These are phyloP conservation scores for Aphidius gifuensis DNA, from an alignment of 1,140 invertebrate species.

Conservation along the genomic window DNA sequence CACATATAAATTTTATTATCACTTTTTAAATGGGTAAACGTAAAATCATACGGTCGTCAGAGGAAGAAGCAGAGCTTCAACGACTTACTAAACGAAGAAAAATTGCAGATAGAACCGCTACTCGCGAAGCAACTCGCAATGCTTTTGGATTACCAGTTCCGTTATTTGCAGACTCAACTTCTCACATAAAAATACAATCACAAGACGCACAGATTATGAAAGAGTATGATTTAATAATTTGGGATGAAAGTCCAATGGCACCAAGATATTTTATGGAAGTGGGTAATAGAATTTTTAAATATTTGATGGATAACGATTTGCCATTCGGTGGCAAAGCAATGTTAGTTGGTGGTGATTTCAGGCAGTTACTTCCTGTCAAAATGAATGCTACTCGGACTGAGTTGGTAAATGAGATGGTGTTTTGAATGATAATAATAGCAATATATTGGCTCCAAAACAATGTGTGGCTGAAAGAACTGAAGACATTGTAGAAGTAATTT, in stretches of 20 bases:
- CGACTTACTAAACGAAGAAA: too few relatives aligned
- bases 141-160: constrained; percentile 11
- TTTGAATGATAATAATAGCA: constrained; percentile 15
- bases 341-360: constrained; percentile 2
- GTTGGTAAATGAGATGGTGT: constrained; percentile 25
- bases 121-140: too few relatives aligned
- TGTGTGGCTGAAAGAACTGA: constrained; percentile 1
- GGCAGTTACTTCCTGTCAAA: constrained; percentile 1
- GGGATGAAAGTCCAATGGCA: constrained; percentile 33
- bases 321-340: constrained; percentile 9
- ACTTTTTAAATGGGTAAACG: too few relatives aligned
- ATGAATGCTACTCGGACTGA: constrained; percentile 26
- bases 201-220: constrained; percentile 14
- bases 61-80: too few relatives aligned
- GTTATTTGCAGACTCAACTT: constrained; percentile 12
- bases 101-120: too few relatives aligned
- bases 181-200: constrained; percentile 27
- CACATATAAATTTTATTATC: too few relatives aligned
- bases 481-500: constrained; percentile 14
- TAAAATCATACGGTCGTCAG: too few relatives aligned
- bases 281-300: neutral
- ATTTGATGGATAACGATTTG: constrained; percentile 7
- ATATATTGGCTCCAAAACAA: constrained; percentile 15
- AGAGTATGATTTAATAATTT: constrained; percentile 30
- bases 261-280: constrained; percentile 2